These are phyloP conservation scores for Patiria pectinifera DNA, from an alignment of 53 echinoderm and acorn worm genomes.

Conservation along the genomic window DNA sequence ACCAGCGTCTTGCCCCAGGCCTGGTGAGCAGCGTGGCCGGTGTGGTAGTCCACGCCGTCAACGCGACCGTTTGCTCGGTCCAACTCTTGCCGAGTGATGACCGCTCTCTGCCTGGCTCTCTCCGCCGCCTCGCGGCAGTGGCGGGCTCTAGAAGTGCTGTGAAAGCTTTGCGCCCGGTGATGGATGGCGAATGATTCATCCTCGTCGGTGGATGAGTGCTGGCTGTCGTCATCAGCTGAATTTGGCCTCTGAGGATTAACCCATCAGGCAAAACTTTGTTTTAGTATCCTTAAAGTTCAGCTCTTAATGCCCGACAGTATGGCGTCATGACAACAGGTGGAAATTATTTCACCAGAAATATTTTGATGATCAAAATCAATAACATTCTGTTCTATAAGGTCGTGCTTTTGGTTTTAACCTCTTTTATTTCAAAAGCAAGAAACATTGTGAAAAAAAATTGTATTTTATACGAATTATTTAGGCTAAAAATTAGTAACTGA, in stretches of 20 bases:
- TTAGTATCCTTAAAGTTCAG: neutral
- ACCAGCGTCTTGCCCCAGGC: neutral
- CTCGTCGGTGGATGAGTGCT: slow-evolving; percentile 16
- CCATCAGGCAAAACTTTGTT: neutral
- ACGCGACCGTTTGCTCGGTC: neutral
- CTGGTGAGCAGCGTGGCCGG: neutral
- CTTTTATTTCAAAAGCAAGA: no score
- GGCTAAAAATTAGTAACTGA: no score
- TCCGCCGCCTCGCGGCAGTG: neutral
- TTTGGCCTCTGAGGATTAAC: slow-evolving; percentile 15
- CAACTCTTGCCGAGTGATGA: neutral
- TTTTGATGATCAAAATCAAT: no score
- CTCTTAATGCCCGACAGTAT: no score
- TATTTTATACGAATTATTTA: no score
- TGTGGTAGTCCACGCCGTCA: neutral
- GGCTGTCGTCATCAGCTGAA: slow-evolving; percentile 31
- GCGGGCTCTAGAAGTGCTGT: neutral
- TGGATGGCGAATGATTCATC: neutral
- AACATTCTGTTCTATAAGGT: no score
- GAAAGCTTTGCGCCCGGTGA: neutral
- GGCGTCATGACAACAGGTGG: neutral
- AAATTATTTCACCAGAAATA: no score
- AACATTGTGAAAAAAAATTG: no score
- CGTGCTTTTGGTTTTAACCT: no score
- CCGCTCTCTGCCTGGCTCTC: slow-evolving; percentile 5